phyloP scores from a whole-genome alignment of 2,113 vertebrate species.

The Desmodus rotundus region DNA sequence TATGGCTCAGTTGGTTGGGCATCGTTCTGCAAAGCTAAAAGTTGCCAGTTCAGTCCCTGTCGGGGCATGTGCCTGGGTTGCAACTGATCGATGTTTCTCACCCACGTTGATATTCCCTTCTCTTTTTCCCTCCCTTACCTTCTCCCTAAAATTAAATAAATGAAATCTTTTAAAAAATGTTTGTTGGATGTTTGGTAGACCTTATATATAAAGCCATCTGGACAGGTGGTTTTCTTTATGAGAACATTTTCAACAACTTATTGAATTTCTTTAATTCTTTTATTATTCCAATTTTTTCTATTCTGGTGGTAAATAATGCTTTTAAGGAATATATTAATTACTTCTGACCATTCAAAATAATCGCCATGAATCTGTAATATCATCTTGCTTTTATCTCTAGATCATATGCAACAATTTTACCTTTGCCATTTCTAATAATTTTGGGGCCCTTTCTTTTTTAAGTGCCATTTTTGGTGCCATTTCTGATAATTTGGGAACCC shows the following conservation, averaged over 20 bases:
- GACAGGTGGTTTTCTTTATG: not conserved
- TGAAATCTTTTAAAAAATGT: not conserved
- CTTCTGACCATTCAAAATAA: slow-evolving; percentile 8
- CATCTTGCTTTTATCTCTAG: not conserved
- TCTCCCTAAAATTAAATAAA: too few species aligned
- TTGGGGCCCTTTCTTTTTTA: not conserved
- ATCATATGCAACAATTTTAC: not conserved
- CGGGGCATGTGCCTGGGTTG: too few species aligned
- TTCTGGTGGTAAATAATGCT: not conserved
- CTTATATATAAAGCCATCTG: not conserved
- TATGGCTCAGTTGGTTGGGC: too few species aligned
- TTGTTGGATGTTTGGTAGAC: not conserved
- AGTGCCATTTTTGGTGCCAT: not conserved
- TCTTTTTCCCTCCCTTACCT: too few species aligned
- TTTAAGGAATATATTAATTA: not conserved
- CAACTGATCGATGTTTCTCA: too few species aligned
- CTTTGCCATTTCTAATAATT: not conserved
- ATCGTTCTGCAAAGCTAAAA: too few species aligned
- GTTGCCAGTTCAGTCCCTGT: too few species aligned
- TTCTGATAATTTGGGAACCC: not conserved
- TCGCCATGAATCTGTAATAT: not conserved
- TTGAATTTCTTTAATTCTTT: slow-evolving; percentile 1
- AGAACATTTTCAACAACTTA: slow-evolving; percentile 1
- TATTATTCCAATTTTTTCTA: not conserved
- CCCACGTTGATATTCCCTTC: too few species aligned